Evolutionary conservation across 1,140 invertebrate species (phyloP).

Genomic region (Dreissena rostriformis): DNA sequence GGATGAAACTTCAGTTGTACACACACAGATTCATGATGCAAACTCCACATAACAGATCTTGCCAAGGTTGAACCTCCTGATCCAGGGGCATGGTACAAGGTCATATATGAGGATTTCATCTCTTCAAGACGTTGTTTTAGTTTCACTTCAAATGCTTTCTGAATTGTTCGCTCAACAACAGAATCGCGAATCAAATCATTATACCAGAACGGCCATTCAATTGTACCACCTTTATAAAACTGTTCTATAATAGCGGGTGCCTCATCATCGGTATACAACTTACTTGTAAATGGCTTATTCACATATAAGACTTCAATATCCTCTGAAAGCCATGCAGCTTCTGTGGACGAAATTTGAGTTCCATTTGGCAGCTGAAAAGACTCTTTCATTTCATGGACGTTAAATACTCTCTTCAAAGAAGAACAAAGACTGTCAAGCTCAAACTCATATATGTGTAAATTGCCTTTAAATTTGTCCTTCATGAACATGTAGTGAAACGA

Average conservation of each 20-base stretch:
- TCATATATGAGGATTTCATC: constrained; percentile 42
- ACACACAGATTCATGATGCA: constrained; percentile 43
- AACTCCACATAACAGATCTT: constrained; percentile 54
- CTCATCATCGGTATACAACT: constrained; percentile 24
- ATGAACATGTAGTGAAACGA: constrained; percentile 1
- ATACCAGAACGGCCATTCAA: constrained; percentile 65
- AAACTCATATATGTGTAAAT: constrained; percentile 38
- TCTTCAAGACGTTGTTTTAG: constrained; percentile 44
- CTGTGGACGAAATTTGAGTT: constrained; percentile 38
- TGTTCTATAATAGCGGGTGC: constrained; percentile 56
- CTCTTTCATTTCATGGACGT: not conserved
- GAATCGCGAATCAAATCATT: constrained; percentile 49
- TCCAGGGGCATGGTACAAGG: constrained; percentile 56
- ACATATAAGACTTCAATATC: constrained; percentile 64
- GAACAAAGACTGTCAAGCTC: constrained; percentile 11
- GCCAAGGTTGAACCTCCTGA: constrained; percentile 61
- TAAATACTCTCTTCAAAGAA: not conserved
- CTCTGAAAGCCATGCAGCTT: constrained; percentile 64
- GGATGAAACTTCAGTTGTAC: constrained; percentile 39
- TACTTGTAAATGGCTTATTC: constrained; percentile 39
- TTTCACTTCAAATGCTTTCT: constrained; percentile 30
- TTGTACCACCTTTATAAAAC: constrained; percentile 66
- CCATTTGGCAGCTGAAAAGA: not conserved
- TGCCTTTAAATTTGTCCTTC: constrained; percentile 20
- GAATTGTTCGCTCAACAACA: constrained; percentile 60